Evolutionary conservation across 2,888 invertebrate genomes (phyloP).

Genomic region (Diaperis boleti): DNA sequence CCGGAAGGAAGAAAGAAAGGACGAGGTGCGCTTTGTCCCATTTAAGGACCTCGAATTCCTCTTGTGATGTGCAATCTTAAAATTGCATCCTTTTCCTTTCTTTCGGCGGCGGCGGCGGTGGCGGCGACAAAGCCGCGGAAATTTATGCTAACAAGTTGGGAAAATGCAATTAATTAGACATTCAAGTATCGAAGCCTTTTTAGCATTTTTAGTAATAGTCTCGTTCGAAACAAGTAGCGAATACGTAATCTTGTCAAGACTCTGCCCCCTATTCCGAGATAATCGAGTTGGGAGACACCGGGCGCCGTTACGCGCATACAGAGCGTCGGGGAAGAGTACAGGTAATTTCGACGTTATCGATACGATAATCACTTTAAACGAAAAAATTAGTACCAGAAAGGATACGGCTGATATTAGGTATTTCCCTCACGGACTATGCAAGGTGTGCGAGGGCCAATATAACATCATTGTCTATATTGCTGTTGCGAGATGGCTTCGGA

Average conservation of each 20-base stretch:
- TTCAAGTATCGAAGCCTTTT: conserved; percentile 66
- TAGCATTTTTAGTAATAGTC: conserved; percentile 65
- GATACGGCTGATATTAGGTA: conserved; percentile 59
- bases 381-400: conserved; percentile 57
- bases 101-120: no score
- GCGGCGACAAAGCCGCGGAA: conserved; percentile 40
- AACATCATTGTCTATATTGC: conserved; percentile 62
- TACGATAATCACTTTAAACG: conserved; percentile 57
- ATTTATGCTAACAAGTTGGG: conserved; percentile 63
- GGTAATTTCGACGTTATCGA: not conserved
- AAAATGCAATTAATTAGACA: conserved; percentile 67
- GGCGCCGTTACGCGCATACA: conserved; percentile 44
- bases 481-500: conserved; percentile 57
- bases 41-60: conserved; percentile 40
- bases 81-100: conserved; percentile 41
- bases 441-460: conserved; percentile 61
- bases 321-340: no score
- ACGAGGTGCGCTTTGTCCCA: conserved; percentile 53
- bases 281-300: conserved; percentile 53
- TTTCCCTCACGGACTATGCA: conserved; percentile 62
- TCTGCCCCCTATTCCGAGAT: conserved; percentile 54
- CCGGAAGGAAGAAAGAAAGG: conserved; percentile 45
- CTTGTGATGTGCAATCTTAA: conserved; percentile 49
- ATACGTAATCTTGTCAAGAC: conserved; percentile 63
- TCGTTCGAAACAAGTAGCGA: conserved; percentile 63